phyloP scores from a whole-genome alignment of 2,797 vertebrate species.

The Tenualosa thibaudeaui region DNA sequence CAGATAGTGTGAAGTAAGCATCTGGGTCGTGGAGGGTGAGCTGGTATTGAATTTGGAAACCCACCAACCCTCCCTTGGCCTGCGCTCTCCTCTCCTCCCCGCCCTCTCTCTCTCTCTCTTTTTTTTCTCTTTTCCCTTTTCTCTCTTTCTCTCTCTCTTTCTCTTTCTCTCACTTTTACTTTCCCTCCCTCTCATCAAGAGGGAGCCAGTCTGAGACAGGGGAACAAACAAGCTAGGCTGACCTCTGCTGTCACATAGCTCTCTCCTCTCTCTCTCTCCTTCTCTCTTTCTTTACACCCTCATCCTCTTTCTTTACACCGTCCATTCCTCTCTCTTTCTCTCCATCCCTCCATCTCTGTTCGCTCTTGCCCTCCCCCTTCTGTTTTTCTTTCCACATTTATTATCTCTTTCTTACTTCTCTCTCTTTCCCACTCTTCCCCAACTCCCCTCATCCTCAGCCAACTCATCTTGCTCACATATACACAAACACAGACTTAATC shows the following conservation, averaged over 20 bases:
- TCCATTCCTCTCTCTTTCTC: neutral
- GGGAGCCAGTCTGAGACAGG: neutral
- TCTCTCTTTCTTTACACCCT: neutral
- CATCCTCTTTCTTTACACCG: too few relatives aligned
- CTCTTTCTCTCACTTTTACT: neutral
- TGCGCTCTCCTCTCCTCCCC: neutral
- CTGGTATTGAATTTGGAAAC: conserved; percentile 43
- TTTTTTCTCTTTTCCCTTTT: neutral
- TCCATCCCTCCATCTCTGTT: neutral
- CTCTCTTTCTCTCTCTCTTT: neutral
- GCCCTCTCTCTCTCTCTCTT: conserved; percentile 4
- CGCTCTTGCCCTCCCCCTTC: neutral
- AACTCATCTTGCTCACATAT: neutral
- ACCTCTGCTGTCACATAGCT: conserved; percentile 44
- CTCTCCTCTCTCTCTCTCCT: neutral
- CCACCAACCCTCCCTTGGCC: conserved; percentile 31
- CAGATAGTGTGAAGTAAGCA: conserved; percentile 43
- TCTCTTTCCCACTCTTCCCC: neutral
- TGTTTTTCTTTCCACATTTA: too few relatives aligned
- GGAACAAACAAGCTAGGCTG: conserved; percentile 38
- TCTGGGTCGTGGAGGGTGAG: conserved; percentile 41
- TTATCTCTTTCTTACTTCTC: neutral
- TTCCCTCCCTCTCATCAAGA: neutral
- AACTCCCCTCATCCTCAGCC: neutral
- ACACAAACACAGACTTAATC: neutral